phyloP scores from a whole-genome alignment of 2,113 vertebrate genomes.

The Bambusicola thoracicus region DNA sequence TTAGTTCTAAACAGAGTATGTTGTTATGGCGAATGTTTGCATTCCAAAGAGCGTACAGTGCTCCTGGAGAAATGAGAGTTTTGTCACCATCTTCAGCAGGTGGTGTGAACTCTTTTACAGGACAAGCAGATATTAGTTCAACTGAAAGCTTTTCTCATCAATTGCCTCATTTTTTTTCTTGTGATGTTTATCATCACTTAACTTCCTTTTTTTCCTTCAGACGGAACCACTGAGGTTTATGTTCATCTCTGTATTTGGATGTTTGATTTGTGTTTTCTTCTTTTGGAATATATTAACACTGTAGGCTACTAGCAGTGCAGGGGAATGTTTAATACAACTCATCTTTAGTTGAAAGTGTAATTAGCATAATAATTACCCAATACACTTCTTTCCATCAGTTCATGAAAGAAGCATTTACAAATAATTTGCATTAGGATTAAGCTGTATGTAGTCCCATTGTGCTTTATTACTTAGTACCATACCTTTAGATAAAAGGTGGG shows the following conservation, averaged over 20 bases:
- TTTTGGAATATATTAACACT: neutral
- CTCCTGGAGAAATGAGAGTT: neutral
- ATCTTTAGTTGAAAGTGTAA: neutral
- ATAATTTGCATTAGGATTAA: conserved; percentile 3
- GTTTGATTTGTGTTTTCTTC: neutral
- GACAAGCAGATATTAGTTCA: conserved; percentile 32
- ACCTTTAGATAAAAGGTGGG: neutral
- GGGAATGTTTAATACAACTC: neutral
- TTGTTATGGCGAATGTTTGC: conserved; percentile 31
- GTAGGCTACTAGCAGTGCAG: neutral
- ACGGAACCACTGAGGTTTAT: neutral
- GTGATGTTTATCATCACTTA: neutral
- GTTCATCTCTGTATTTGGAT: neutral
- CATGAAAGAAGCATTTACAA: neutral
- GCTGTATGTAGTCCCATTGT: neutral
- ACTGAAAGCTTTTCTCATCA: conserved; percentile 16
- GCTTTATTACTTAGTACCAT: neutral
- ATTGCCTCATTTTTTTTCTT: neutral
- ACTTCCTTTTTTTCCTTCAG: neutral
- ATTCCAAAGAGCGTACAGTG: neutral
- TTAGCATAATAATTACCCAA: neutral
- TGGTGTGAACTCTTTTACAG: conserved; percentile 26
- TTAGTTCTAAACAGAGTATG: neutral
- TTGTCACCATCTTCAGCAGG: conserved; percentile 6
- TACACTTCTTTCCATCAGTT: neutral